Evolutionary conservation across 2,113 vertebrate genomes (phyloP), one percentile per base, ranked within the genome.

Genomic region (Vulpes ferrilata): DNA sequence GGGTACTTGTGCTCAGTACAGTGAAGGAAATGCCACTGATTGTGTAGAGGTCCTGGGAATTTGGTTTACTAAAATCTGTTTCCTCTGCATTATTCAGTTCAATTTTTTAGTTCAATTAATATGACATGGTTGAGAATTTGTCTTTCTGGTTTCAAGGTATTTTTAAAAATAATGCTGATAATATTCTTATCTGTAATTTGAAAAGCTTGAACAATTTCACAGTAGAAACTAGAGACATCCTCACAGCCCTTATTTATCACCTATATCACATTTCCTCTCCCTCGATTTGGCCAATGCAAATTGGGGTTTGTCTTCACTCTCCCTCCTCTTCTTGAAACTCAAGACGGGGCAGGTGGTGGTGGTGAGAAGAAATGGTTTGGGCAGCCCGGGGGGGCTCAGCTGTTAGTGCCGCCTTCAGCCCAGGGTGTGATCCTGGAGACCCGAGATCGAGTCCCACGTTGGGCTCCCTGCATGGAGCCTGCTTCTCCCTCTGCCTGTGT

Each of bases 311-410:
- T 62, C 22, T 48, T 90, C 4, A 17, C 20, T 48, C 12, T 95
- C 3, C 81, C 88, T 51, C 17, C 25, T 78, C n/a, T 7, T 27
- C 35, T 27, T 78, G 95, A 69, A 97, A 97, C 48, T 97, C 64
- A 53, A 78, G 5, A 16, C 4, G 7, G 32, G 53, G 11, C 16
- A 7, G 19, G 35, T 15, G 5, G 32, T 57, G 8, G 19, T 4
- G 0, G 17, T 79, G 57, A n/a, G 17, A 85, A 60, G 51, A 23
- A 92, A n/a, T 73, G 12, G 83, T 22, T 12, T 30, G 15, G 43
- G 43, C 43, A 43, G 43, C 43, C 43, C 43, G 6, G 43, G 43
- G 43, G 43, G 4, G 43, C 43, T 43, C 43, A 43, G 43, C 43
- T 43, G 43, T 43, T 6, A 43, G 43, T 7, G 43, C 43, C 43